phyloP scores from a whole-genome alignment of 1,140 invertebrate species.

The Oncopeltus fasciatus region DNA sequence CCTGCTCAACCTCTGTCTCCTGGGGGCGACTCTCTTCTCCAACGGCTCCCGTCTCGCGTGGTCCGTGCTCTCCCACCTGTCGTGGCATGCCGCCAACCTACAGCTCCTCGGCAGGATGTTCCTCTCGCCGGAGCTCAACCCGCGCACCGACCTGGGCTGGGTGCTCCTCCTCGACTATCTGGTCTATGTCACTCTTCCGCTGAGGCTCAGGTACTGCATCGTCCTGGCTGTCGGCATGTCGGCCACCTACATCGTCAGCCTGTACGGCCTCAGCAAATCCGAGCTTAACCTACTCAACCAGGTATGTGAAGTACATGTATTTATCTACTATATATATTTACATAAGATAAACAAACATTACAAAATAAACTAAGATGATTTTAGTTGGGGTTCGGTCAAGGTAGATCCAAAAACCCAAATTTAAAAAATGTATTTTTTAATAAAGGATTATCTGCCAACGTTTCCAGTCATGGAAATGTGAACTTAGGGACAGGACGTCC shows the following conservation, averaged over 20 bases:
- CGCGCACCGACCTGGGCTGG: conserved; percentile 54
- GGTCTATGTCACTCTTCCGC: conserved; percentile 67
- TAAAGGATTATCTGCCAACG: no score
- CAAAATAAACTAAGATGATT: no score
- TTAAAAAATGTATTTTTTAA: no score
- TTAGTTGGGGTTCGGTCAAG: no score
- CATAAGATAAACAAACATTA: no score
- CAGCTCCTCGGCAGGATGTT: conserved; percentile 43
- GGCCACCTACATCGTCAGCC: conserved; percentile 40
- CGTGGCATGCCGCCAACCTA: conserved; percentile 43
- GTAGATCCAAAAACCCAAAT: no score
- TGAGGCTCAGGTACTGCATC: conserved; percentile 48
- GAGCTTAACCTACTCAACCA: conserved; percentile 36
- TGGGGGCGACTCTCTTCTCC: conserved; percentile 11
- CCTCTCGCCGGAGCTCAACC: conserved; percentile 38
- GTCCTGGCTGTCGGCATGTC: conserved; percentile 42
- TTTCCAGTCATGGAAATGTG: no score
- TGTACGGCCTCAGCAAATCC: conserved; percentile 33
- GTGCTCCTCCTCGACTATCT: conserved; percentile 65
- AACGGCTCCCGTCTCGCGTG: conserved; percentile 30
- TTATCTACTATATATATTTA: no score
- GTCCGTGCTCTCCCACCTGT: conserved; percentile 41
- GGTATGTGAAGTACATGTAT: no score
- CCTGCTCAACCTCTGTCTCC: background rate
- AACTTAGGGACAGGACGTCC: no score